Percentiles rank a stretch among this genome's conserved stretches.
These are phyloP conservation scores for Oceanodroma tethys DNA, from an alignment of 2,113 vertebrate genomes.

Conservation along the genomic window DNA sequence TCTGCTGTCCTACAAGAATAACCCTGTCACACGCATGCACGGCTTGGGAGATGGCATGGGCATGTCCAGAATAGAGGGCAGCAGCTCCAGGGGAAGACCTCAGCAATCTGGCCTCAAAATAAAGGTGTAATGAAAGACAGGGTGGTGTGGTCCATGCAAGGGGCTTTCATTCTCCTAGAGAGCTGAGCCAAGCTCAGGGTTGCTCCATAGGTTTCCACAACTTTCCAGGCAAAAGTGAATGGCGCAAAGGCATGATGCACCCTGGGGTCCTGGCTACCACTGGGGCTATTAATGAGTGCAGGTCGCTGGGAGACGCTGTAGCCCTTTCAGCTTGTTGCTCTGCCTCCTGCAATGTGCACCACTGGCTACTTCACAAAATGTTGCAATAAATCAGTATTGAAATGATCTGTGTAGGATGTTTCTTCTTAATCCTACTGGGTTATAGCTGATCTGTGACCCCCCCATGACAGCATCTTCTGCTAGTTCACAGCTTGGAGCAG, in stretches of 20 bases:
- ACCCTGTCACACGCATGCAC: fast-evolving
- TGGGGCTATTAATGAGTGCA: neutral
- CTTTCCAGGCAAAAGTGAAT: neutral
- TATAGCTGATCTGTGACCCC: neutral
- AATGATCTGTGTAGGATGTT: neutral
- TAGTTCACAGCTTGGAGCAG: neutral
- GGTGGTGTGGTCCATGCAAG: neutral
- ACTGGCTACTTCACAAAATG: neutral
- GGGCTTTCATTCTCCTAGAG: neutral
- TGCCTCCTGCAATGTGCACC: neutral
- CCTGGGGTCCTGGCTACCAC: neutral
- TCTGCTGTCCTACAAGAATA: neutral
- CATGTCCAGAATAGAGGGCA: neutral
- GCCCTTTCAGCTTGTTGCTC: neutral
- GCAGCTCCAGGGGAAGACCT: neutral
- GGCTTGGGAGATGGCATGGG: neutral
- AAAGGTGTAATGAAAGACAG: neutral
- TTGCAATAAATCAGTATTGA: neutral
- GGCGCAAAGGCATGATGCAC: neutral
- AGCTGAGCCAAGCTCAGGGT: neutral
- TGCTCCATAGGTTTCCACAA: neutral
- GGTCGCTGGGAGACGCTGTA: neutral
- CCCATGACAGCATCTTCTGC: neutral
- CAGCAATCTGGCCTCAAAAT: neutral
- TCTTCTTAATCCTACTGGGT: neutral